Percentiles rank a stretch among this genome's conserved stretches.
Conservation (phyloP, 2,113 vertebrate species). For the Dipodomys spectabilis region DNA sequence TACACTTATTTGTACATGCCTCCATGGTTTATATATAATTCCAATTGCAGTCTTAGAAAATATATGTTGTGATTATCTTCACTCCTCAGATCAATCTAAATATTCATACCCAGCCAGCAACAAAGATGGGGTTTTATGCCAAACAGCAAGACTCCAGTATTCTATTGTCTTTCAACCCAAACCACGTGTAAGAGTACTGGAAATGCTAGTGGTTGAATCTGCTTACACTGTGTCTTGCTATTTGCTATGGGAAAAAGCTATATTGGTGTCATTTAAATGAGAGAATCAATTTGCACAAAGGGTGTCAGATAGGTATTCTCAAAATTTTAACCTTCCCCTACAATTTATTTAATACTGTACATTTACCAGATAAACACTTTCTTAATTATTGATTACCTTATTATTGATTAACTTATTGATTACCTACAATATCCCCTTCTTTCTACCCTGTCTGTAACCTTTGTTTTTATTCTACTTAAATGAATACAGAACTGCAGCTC, state of each 20-base stretch:
- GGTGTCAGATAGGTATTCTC: not conserved
- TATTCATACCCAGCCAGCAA: not conserved
- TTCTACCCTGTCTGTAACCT: not conserved
- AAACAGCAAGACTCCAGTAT: fast-evolving
- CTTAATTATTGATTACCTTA: not conserved
- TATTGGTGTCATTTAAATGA: not conserved
- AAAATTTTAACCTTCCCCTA: not conserved
- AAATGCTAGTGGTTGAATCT: not conserved
- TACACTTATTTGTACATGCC: not conserved
- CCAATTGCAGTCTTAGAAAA: not conserved
- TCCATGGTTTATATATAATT: not conserved
- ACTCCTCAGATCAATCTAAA: not conserved
- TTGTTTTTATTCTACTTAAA: not conserved
- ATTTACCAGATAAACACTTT: not conserved
- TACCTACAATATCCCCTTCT: not conserved
- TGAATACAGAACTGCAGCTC: not conserved
- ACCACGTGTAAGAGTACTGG: not conserved
- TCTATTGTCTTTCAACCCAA: not conserved
- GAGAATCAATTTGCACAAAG: not conserved
- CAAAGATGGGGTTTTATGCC: not conserved
- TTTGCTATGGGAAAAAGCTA: not conserved
- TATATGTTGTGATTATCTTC: no score
- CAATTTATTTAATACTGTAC: not conserved
- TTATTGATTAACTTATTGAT: not conserved
- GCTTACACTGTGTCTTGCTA: not conserved